phyloP scores from a whole-genome alignment of 2,888 invertebrate species.

The Drosophila lacicola region DNA sequence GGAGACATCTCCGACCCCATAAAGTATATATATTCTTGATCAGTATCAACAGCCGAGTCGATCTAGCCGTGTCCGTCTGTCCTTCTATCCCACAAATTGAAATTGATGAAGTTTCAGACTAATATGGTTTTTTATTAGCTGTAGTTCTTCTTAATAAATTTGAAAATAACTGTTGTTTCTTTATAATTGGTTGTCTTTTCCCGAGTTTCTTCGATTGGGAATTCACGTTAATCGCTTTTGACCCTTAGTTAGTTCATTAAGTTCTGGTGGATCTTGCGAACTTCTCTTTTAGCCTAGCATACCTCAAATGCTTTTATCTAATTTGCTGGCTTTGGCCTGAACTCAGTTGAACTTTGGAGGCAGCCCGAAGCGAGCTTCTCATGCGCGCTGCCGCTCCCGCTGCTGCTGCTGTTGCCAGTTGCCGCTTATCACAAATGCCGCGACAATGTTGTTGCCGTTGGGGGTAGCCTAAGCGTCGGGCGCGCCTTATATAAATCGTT shows the following conservation, averaged over 20 bases:
- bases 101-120: too few relatives aligned
- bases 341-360: slow-evolving; percentile 42
- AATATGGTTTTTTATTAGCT: too few relatives aligned
- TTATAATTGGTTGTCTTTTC: neutral
- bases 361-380: neutral
- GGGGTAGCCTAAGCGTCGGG: slow-evolving; percentile 21
- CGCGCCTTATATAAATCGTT: slow-evolving; percentile 59
- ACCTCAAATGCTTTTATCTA: slow-evolving; percentile 9
- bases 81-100: too few relatives aligned
- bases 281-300: slow-evolving; percentile 2
- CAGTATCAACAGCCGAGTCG: too few relatives aligned
- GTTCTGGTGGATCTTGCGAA: neutral
- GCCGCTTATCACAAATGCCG: slow-evolving; percentile 45
- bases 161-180: neutral
- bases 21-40: too few relatives aligned
- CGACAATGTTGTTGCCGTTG: slow-evolving; percentile 41
- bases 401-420: neutral
- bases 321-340: slow-evolving; percentile 20
- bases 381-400: slow-evolving; percentile 11
- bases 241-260: neutral
- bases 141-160: neutral
- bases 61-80: too few relatives aligned
- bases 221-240: slow-evolving; percentile 3
- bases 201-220: neutral
- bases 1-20: too few relatives aligned